Percentiles rank a stretch among this genome's conserved stretches.
Evolutionary conservation across 2,797 vertebrate species (phyloP).

Genomic region (Hoplostethus atlanticus): DNA sequence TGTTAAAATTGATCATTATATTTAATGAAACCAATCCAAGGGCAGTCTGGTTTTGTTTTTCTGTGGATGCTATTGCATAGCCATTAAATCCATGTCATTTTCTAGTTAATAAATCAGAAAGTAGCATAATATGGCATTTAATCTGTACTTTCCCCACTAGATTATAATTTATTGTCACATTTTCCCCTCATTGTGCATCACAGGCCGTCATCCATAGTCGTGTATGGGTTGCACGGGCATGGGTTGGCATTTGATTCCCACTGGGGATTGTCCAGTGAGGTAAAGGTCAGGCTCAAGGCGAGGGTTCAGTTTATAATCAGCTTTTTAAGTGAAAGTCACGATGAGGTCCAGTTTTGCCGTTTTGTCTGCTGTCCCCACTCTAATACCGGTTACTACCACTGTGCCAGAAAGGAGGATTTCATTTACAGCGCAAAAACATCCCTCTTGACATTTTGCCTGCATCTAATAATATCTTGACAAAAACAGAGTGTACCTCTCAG

Average conservation of each 20-base stretch:
- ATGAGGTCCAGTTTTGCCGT: conserved; percentile 34
- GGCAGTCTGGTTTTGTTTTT: too few species aligned
- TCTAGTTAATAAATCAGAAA: too few species aligned
- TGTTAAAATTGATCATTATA: too few species aligned
- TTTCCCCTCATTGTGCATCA: too few species aligned
- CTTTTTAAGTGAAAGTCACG: conserved; percentile 49
- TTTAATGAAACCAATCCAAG: too few species aligned
- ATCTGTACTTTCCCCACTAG: too few species aligned
- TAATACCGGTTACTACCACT: not conserved
- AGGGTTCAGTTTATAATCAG: conserved; percentile 41
- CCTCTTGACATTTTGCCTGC: conserved; percentile 16
- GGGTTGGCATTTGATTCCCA: not conserved
- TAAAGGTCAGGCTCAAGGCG: conserved; percentile 8
- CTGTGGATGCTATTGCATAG: too few species aligned
- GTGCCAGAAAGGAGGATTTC: conserved; percentile 47
- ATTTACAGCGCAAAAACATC: conserved; percentile 12
- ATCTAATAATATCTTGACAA: conserved; percentile 45
- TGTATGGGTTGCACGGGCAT: too few species aligned
- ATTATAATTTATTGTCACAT: too few species aligned
- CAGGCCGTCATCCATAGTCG: too few species aligned
- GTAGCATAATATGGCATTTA: too few species aligned
- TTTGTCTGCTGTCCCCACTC: not conserved
- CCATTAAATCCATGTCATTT: too few species aligned
- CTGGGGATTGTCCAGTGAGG: not conserved
- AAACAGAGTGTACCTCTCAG: conserved; percentile 1